These are phyloP conservation scores for Ancistrus triradiatus DNA, from an alignment of 2,113 vertebrate species.

Conservation along the genomic window DNA sequence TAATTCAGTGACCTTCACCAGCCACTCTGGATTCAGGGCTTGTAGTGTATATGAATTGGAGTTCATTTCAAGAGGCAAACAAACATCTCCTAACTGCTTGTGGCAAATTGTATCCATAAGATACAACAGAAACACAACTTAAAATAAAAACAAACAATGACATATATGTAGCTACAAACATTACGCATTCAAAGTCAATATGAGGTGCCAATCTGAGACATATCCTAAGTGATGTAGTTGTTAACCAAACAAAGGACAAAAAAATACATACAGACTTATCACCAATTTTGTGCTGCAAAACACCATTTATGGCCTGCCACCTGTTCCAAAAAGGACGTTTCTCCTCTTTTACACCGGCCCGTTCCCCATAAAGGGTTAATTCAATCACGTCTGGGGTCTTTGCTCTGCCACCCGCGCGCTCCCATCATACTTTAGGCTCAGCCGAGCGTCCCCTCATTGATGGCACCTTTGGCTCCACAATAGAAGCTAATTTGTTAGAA, in stretches of 20 bases:
- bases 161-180: no score
- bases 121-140: no score
- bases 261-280: no score
- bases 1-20: no score
- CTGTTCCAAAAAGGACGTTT: constrained; percentile 54
- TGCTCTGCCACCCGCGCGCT: constrained; percentile 83
- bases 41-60: no score
- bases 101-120: no score
- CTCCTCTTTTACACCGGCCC: constrained; percentile 59
- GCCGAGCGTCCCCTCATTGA: constrained; percentile 94
- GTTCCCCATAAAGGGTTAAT: constrained; percentile 86
- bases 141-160: no score
- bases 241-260: not conserved
- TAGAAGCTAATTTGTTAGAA: constrained; percentile 99
- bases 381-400: constrained; percentile 89
- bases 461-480: constrained; percentile 99
- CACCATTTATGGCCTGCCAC: constrained; percentile 37
- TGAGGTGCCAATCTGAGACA: not conserved
- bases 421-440: constrained; percentile 97
- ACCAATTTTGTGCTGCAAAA: constrained; percentile 14
- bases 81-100: no score
- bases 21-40: no score
- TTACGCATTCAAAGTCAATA: constrained; percentile 1
- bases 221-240: not conserved
- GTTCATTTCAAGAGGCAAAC: no score